phyloP scores from a whole-genome alignment of 2,113 vertebrate genomes.

The Ailurus styani region DNA sequence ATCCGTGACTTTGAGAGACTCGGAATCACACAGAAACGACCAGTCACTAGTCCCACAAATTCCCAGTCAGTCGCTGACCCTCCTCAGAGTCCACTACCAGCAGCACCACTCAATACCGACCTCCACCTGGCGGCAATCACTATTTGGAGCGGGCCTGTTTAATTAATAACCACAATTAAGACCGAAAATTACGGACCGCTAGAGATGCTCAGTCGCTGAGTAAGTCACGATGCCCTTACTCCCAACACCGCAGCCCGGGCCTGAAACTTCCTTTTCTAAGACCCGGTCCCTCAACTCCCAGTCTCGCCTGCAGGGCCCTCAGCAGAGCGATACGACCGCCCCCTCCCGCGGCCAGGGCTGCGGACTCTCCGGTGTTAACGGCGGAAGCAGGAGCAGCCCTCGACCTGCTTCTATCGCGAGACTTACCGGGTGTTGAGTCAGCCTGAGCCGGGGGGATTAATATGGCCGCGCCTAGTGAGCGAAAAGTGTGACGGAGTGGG shows the following conservation, averaged over 20 bases:
- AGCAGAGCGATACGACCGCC: fast-evolving
- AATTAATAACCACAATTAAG: neutral
- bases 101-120: neutral
- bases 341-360: fast-evolving
- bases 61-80: neutral
- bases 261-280: neutral
- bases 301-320: neutral
- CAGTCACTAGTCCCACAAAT: neutral
- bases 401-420: neutral
- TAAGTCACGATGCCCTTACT: neutral
- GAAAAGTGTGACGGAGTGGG: fast-evolving
- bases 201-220: neutral
- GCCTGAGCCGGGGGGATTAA: neutral
- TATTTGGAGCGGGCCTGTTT: too few species aligned
- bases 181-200: neutral
- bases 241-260: neutral
- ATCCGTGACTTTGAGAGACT: neutral
- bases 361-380: fast-evolving
- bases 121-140: neutral
- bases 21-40: neutral
- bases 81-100: neutral
- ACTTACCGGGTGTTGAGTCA: neutral
- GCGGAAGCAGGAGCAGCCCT: too few species aligned
- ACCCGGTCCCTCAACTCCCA: neutral
- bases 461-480: neutral